Percentiles rank a stretch among this genome's conserved stretches.
phyloP scores from a whole-genome alignment of 1,140 invertebrate species.

The Eriocheir sinensis region DNA sequence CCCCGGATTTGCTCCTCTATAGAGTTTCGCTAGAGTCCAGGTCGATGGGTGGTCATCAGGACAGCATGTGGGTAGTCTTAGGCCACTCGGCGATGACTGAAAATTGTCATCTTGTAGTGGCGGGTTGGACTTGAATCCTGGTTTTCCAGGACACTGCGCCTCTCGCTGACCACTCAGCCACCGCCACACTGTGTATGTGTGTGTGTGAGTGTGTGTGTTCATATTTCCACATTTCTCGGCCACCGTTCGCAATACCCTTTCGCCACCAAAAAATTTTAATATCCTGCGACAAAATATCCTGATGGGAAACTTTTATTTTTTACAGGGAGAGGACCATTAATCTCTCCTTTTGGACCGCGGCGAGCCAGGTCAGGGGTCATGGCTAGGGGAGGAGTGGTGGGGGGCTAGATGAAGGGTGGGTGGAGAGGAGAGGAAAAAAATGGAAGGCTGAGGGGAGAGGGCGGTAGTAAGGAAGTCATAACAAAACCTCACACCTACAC shows the following conservation, averaged over 20 bases:
- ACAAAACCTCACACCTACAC: no score
- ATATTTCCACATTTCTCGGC: not conserved
- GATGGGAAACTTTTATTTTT: not conserved
- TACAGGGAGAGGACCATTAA: not conserved
- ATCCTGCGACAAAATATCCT: slow-evolving; percentile 26
- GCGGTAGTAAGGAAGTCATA: not conserved
- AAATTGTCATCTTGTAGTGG: no score
- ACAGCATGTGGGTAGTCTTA: no score
- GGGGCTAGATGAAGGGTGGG: not conserved
- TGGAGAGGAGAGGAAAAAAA: slow-evolving; percentile 19
- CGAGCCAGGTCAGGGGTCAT: not conserved
- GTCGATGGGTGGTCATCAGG: no score
- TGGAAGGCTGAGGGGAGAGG: not conserved
- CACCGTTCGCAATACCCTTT: not conserved
- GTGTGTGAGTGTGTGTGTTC: not conserved
- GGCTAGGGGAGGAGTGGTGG: not conserved
- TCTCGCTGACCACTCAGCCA: no score
- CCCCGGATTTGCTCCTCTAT: no score
- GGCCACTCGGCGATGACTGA: no score
- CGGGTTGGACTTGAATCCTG: no score
- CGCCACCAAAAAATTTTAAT: not conserved
- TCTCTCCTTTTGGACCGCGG: slow-evolving; percentile 10
- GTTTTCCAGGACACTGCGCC: no score
- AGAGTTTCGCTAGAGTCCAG: no score
- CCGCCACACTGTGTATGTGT: slow-evolving; percentile 46